Evolutionary conservation across 1,140 invertebrate species (phyloP), one percentile per base, ranked within the genome.

Genomic region (Ceratoteleas bidentatus): DNA sequence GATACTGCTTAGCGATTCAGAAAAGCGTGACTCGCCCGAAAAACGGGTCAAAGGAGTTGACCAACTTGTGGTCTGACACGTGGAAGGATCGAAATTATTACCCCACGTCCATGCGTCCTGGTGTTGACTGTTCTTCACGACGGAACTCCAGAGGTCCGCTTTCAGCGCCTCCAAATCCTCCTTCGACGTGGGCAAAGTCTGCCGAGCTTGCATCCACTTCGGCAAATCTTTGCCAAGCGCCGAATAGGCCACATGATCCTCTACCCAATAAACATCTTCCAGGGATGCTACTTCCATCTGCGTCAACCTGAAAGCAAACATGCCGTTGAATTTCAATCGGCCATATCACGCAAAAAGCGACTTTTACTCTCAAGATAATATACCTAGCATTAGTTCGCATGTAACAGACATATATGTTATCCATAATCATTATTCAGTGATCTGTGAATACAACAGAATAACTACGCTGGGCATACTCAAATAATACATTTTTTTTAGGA

Each of bases 71-170:
- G 24, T 24, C 24, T 24, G 24, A 24, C n/a, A 14, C 15, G 8
- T 0, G 40, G 45, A 16, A 49, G 6, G 0, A 13, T 11, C 49
- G 43, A 54, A 68, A 84, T 89, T 90, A 84, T 89, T 90, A 96
- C 95, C 96, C 95, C 96, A 96, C 85, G 96, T 96, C 95, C 96
- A 96, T 43, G 96, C 96, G 92, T 96, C 96, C 86, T 96, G 95
- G 85, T 97, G 96, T 87, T 96, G 95, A 85, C 95, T 96, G 84
- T 93, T 95, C 89, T 96, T 96, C n/a, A 97, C 95, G 45, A 97
- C 95, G 16, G 95, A 94, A 69, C 94, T 96, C 96, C 96, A 97
- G n/a, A 97, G 92, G 84, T 96, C 95, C 0, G 94, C 93, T 89
- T 97, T 97, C 0, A 97, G 88, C 2, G 92, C 92, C 84, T 95